Evolutionary conservation across 1,140 invertebrate species (phyloP).

Genomic region (Cyrtorhinus lividipennis): DNA sequence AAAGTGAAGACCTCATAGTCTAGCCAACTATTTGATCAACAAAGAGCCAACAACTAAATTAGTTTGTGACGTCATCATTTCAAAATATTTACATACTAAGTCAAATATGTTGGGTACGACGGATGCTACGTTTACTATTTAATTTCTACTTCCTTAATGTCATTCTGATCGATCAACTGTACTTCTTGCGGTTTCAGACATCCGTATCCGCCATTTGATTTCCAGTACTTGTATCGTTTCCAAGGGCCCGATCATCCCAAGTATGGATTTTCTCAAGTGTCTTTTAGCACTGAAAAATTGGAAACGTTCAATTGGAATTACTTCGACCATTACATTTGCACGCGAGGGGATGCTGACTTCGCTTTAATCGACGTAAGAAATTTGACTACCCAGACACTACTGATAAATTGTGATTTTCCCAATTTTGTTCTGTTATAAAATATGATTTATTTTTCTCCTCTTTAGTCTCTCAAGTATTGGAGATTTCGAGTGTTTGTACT

Average conservation of each 20-base stretch:
- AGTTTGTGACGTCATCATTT: too few species aligned
- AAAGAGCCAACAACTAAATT: too few species aligned
- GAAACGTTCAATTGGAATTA: slow-evolving; percentile 98
- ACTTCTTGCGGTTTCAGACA: too few species aligned
- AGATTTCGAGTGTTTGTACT: slow-evolving; percentile 77
- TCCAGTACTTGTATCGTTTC: slow-evolving; percentile 81
- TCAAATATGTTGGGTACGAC: too few species aligned
- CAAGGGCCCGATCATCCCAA: slow-evolving; percentile 83
- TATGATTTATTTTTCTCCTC: slow-evolving; percentile 20
- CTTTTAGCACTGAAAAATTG: slow-evolving; percentile 84
- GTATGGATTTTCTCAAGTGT: slow-evolving; percentile 88
- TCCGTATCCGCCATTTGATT: slow-evolving; percentile 78
- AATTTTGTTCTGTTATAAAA: background rate
- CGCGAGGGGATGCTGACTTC: slow-evolving; percentile 79
- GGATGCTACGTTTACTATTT: too few species aligned
- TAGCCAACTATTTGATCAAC: too few species aligned
- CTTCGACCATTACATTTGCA: slow-evolving; percentile 91
- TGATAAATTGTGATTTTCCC: background rate
- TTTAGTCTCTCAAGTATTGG: slow-evolving; percentile 82
- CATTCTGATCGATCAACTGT: too few species aligned
- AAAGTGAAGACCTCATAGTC: too few species aligned
- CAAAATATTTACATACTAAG: too few species aligned
- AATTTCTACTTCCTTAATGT: too few species aligned
- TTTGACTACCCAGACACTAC: background rate
- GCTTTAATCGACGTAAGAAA: slow-evolving; percentile 57